These are phyloP conservation scores for Choristoneura fumiferana DNA, from an alignment of 1,140 invertebrate species.

Conservation along the genomic window DNA sequence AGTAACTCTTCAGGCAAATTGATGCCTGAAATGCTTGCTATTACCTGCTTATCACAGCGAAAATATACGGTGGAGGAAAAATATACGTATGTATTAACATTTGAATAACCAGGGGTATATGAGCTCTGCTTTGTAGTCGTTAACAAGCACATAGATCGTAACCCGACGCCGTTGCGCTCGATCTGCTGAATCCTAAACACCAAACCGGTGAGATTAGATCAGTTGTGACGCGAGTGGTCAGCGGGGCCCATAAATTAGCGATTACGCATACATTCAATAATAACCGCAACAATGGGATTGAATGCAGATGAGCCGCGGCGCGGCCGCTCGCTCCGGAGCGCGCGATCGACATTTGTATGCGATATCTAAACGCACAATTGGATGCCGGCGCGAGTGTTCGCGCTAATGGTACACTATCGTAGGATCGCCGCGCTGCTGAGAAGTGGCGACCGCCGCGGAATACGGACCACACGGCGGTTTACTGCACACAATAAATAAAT, in stretches of 20 bases:
- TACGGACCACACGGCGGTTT: slow-evolving; percentile 58
- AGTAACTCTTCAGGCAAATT: no score
- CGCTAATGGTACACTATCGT: slow-evolving; percentile 76
- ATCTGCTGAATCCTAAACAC: slow-evolving; percentile 14
- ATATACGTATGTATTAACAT: no score
- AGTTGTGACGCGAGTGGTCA: slow-evolving; percentile 32
- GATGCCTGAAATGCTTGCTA: no score
- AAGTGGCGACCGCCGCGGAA: slow-evolving; percentile 64
- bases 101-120: no score
- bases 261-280: slow-evolving; percentile 68
- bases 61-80: no score
- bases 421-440: slow-evolving; percentile 57
- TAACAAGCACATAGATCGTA: slow-evolving; percentile 23
- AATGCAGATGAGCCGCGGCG: slow-evolving; percentile 68
- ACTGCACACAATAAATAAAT: slow-evolving; percentile 63
- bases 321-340: slow-evolving; percentile 40
- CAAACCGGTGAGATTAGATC: slow-evolving; percentile 42
- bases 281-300: slow-evolving; percentile 76
- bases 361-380: slow-evolving; percentile 76
- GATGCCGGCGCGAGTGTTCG: slow-evolving; percentile 72
- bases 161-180: slow-evolving; percentile 19
- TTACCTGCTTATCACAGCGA: slow-evolving; percentile 19
- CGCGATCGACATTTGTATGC: slow-evolving; percentile 77
- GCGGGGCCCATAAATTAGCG: slow-evolving; percentile 68
- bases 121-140: slow-evolving; percentile 21